Evolutionary conservation across 2,888 invertebrate species (phyloP).

Genomic region (Miltochrista miniata): DNA sequence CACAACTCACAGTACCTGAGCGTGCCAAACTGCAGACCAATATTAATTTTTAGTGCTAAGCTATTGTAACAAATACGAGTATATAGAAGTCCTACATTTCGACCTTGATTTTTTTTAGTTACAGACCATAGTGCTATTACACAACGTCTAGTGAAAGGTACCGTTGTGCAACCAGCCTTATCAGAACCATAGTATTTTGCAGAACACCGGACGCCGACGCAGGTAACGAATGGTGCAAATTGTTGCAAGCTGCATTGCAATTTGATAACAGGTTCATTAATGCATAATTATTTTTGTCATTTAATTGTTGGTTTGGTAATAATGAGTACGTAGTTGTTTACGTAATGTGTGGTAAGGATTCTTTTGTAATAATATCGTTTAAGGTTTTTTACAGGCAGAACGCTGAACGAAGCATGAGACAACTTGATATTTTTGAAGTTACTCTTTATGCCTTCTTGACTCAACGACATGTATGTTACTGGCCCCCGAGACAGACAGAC

Average conservation of each 20-base stretch:
- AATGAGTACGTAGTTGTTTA: not conserved
- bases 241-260: conserved; percentile 17
- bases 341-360: not conserved
- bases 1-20: no score
- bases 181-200: conserved; percentile 43
- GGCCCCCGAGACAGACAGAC: no score
- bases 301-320: conserved; percentile 1
- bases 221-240: conserved; percentile 29
- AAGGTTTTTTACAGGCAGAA: no score
- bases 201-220: conserved; percentile 13
- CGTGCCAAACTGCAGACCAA: no score
- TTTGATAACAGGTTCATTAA: conserved; percentile 36
- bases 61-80: no score
- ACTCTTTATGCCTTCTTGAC: no score
- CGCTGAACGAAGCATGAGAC: no score
- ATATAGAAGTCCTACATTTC: conserved; percentile 11
- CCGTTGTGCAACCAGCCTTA: conserved; percentile 55
- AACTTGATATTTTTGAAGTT: no score
- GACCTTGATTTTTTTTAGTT: conserved; percentile 49
- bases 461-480: no score
- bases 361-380: not conserved
- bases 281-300: conserved; percentile 11
- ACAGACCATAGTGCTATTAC: conserved; percentile 38
- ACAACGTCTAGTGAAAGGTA: conserved; percentile 60
- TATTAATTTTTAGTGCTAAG: no score